Base-by-base conservation (phyloP, 1,140 invertebrate species). In the Onthophagus taurus region DNA sequence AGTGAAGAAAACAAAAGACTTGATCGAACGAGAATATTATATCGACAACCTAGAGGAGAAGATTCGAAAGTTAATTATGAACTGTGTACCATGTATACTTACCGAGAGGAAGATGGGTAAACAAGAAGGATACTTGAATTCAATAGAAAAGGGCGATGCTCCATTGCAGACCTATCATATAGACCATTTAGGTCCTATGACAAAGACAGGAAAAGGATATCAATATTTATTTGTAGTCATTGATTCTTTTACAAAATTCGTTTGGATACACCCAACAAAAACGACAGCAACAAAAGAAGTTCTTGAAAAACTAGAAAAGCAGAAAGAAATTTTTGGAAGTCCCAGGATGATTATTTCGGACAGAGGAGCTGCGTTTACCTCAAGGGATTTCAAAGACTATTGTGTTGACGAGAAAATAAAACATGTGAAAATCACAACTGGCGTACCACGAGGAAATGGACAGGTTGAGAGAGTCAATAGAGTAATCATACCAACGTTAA, bases 181-280 rank as follows among this genome's bases (percentile, higher is more conserved):
- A 0, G 58, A 62, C 29, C 58, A 59, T 43, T 20, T 59, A 24
- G 57, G 53, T n/a, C 58, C 55, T 1, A 51, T 60, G 37, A 37
- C 48, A 53, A 31, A 33, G 60, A 55, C 52, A 2, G 46, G 21
- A 23, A 49, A 51, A 30, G 29, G 29, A 16, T 42, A 71, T 41
- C 59, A 61, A 20, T 53, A 68, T 44, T 52, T 69, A 0, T 53
- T 69, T 0, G 58, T 53, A 0, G 42, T 70, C 1, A 50, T 65
- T 4, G 61, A 68, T 45, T 53, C 44, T 2, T 69, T 67, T 51
- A 58, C 60, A 1, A 68, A 69, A 34, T 69, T 65, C 51, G 45
- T 51, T 1, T 65, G 58, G 57, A 9, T 69, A 30, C 65, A 59
- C 44, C 52, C 64, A 2, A 52, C 58, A 7, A 64, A 63, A 20